Conservation (phyloP, 1,140 invertebrate species). For the Bombus terrestris region DNA sequence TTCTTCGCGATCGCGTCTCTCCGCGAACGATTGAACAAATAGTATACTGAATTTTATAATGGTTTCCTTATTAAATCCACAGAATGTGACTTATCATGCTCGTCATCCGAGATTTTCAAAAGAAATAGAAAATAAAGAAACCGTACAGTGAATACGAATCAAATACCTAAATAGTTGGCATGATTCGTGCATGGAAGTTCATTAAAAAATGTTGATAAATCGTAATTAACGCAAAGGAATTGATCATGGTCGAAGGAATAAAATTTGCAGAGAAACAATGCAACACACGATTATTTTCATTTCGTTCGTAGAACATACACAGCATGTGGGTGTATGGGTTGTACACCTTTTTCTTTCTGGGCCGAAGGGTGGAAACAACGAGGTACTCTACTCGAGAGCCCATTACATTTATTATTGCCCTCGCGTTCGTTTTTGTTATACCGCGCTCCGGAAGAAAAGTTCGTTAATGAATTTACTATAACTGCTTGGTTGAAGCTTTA, state of each 20-base stretch:
- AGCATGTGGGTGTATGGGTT: background rate
- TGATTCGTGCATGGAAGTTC: no score
- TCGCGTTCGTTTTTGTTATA: constrained; percentile 44
- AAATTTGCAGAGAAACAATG: constrained; percentile 18
- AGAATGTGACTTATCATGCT: no score
- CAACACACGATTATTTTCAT: constrained; percentile 12
- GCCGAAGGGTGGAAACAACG: constrained; percentile 29
- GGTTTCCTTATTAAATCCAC: no score
- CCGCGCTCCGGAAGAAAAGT: constrained; percentile 33
- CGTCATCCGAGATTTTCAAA: no score
- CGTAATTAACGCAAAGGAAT: background rate
- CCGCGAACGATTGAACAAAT: no score
- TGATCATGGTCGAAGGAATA: background rate
- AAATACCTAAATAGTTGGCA: no score
- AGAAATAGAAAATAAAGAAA: no score
- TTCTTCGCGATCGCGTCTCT: no score
- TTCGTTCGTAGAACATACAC: background rate
- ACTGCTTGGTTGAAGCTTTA: constrained; percentile 41
- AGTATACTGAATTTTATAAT: no score
- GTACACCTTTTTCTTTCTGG: constrained; percentile 1
- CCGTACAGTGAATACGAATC: no score
- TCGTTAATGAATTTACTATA: constrained; percentile 55
- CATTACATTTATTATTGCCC: constrained; percentile 54
- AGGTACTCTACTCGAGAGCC: constrained; percentile 42
- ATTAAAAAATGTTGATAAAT: no score